Conservation (phyloP, 2,888 invertebrate species). For the Lithophane semibrunnea region DNA sequence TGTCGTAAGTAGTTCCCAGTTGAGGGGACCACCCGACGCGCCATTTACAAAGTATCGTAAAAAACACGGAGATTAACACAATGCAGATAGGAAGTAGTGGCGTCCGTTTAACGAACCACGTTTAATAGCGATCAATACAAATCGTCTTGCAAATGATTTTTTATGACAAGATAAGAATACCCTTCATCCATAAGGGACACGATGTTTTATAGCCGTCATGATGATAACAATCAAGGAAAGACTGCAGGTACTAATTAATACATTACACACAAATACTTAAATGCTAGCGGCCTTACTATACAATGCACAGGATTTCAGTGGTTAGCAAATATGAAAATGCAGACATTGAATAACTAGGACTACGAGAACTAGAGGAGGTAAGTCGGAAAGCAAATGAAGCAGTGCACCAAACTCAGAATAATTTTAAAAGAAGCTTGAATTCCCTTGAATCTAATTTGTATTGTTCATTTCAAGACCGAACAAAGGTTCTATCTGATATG, state of each 20-base stretch:
- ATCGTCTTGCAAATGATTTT: slow-evolving; percentile 13
- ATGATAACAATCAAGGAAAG: slow-evolving; percentile 39
- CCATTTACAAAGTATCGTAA: slow-evolving; percentile 3
- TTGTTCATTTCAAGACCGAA: slow-evolving; percentile 1
- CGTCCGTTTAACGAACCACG: background rate
- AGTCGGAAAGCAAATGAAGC: slow-evolving; percentile 7
- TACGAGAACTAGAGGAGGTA: background rate
- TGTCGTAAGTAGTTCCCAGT: background rate
- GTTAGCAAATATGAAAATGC: slow-evolving; percentile 1
- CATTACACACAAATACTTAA: slow-evolving; percentile 15
- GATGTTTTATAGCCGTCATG: slow-evolving; percentile 2
- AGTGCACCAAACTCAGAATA: background rate
- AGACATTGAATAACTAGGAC: background rate
- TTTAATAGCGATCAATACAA: slow-evolving; percentile 26
- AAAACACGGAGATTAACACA: slow-evolving; percentile 1
- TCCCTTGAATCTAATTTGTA: slow-evolving; percentile 5
- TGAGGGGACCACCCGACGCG: background rate
- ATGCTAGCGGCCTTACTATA: slow-evolving; percentile 24
- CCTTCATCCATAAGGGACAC: background rate
- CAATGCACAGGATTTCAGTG: slow-evolving; percentile 7
- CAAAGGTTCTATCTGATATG: slow-evolving; percentile 17
- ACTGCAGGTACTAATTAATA: slow-evolving; percentile 17
- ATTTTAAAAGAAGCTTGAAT: background rate
- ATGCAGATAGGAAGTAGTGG: background rate
- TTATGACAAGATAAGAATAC: background rate